Evolutionary conservation across 2,888 invertebrate species (phyloP).

Genomic region (Tinea semifulvella): DNA sequence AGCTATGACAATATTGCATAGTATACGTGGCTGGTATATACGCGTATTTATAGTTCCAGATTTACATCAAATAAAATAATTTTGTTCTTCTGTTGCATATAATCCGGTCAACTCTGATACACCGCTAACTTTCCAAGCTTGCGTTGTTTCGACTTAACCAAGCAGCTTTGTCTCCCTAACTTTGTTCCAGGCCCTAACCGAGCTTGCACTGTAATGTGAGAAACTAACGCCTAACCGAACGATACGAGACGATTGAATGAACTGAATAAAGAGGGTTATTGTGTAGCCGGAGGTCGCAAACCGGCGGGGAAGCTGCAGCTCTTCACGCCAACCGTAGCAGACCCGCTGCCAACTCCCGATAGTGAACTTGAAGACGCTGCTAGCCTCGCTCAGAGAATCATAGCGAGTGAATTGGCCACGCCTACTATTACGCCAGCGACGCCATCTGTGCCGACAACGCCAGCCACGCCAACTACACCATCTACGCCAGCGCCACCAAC

Average conservation of each 20-base stretch:
- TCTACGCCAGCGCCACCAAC: conserved; percentile 37
- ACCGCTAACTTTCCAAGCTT: conserved; percentile 51
- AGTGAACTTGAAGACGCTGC: conserved; percentile 62
- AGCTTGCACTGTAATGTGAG: conserved; percentile 68
- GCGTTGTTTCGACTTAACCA: conserved; percentile 58
- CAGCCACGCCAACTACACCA: conserved; percentile 25
- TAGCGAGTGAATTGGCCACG: conserved; percentile 51
- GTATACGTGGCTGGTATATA: no score
- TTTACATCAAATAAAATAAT: no score
- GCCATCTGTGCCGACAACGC: conserved; percentile 29
- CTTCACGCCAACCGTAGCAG: conserved; percentile 42
- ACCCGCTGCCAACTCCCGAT: conserved; percentile 57
- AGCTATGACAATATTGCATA: no score
- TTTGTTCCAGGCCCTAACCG: conserved; percentile 69
- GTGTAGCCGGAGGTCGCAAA: conserved; percentile 52
- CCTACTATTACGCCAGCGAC: conserved; percentile 39
- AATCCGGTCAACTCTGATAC: no score
- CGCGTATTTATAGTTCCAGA: no score
- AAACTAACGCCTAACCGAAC: conserved; percentile 64
- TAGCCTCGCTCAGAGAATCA: conserved; percentile 54
- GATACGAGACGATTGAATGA: conserved; percentile 29
- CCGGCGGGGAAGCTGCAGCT: conserved; percentile 53
- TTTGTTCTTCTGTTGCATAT: conserved; percentile 37
- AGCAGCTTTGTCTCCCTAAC: conserved; percentile 61
- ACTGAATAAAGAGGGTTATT: no score